Evolutionary conservation across 2,797 vertebrate species (phyloP).

Genomic region (Ctenopoma multispine): DNA sequence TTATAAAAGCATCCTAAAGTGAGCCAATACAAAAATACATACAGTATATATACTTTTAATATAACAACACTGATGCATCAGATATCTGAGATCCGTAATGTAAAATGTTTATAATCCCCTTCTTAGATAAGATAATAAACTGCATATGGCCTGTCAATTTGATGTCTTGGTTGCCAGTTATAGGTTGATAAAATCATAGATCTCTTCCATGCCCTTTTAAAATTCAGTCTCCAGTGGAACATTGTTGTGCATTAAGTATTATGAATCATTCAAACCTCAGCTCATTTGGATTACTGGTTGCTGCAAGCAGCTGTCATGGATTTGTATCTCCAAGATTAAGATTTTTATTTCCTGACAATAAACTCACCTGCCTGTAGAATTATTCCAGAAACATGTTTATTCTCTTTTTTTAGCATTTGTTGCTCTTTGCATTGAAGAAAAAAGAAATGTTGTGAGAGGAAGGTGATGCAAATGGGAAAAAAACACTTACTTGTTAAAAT

Average conservation of each 20-base stretch:
- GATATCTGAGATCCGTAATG: conserved; percentile 16
- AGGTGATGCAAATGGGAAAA: neutral
- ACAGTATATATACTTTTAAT: no score
- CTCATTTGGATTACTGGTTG: conserved; percentile 53
- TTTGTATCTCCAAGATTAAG: conserved; percentile 48
- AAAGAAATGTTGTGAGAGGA: neutral
- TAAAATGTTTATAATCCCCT: conserved; percentile 41
- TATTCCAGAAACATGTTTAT: conserved; percentile 14
- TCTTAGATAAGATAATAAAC: conserved; percentile 15
- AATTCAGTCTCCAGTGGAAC: conserved; percentile 38
- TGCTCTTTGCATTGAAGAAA: neutral
- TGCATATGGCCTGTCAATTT: conserved; percentile 11
- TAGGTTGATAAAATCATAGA: conserved; percentile 42
- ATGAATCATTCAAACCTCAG: conserved; percentile 51
- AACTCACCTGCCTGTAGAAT: conserved; percentile 24
- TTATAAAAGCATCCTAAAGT: no score
- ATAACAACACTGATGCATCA: conserved; percentile 16
- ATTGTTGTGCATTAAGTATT: conserved; percentile 28
- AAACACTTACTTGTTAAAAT: conserved; percentile 22
- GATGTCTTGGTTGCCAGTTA: conserved; percentile 21
- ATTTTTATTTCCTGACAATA: conserved; percentile 11
- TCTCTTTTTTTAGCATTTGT: neutral
- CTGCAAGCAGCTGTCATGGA: conserved; percentile 39
- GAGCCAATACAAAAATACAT: no score
- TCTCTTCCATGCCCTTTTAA: conserved; percentile 35